Conservation (phyloP, 2,797 vertebrate species). For the Helicolenus hilgendorfi region DNA sequence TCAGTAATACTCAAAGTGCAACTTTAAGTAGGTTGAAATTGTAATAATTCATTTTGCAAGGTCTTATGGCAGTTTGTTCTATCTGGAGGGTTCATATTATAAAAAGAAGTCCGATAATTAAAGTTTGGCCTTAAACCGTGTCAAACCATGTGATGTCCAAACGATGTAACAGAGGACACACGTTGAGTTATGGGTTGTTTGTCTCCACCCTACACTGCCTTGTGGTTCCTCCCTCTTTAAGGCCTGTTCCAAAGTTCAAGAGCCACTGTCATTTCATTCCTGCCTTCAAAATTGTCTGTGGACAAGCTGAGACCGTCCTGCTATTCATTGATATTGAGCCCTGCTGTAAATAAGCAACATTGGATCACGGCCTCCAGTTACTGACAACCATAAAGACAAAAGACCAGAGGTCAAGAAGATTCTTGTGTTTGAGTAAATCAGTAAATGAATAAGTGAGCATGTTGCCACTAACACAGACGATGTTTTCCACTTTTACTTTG, state of each 20-base stretch:
- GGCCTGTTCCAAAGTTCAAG: not conserved
- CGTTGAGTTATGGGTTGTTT: not conserved
- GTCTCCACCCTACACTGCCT: not conserved
- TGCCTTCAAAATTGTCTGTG: not conserved
- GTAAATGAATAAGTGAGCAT: slow-evolving; percentile 1
- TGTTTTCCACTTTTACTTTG: slow-evolving; percentile 14
- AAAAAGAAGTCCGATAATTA: not conserved
- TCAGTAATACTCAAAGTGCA: not conserved
- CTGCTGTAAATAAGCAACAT: slow-evolving; percentile 17
- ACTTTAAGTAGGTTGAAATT: not conserved
- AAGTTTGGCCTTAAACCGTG: not conserved
- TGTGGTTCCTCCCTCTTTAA: not conserved
- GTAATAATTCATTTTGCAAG: not conserved
- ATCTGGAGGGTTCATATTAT: not conserved
- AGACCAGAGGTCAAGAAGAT: not conserved
- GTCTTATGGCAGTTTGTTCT: not conserved
- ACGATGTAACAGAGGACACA: not conserved
- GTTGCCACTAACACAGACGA: not conserved
- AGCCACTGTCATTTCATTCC: not conserved
- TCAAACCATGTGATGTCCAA: not conserved
- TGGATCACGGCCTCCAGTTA: not conserved
- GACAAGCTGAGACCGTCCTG: not conserved
- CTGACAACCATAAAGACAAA: not conserved
- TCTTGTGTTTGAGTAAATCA: not conserved
- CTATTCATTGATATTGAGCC: not conserved